These are phyloP conservation scores for Girardinichthys multiradiatus DNA, from an alignment of 2,113 vertebrate species.

Conservation along the genomic window DNA sequence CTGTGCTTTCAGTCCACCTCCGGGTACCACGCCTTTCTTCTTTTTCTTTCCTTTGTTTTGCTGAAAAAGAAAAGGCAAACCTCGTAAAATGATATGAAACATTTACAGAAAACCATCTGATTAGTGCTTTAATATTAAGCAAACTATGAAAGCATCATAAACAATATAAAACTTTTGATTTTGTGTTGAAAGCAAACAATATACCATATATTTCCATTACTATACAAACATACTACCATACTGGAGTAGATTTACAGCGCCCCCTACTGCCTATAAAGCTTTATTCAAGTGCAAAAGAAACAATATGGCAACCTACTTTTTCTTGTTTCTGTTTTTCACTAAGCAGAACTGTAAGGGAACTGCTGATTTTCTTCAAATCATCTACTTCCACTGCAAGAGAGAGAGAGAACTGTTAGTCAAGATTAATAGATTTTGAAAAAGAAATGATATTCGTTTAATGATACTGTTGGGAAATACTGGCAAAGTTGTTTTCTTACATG, in stretches of 20 bases:
- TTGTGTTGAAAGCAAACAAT: background rate
- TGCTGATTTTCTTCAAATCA: constrained; percentile 97
- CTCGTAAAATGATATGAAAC: background rate
- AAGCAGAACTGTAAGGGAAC: constrained; percentile 92
- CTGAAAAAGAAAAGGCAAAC: constrained; percentile 66
- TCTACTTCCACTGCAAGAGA: constrained; percentile 91
- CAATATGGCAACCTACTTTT: constrained; percentile 84
- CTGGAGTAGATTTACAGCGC: constrained; percentile 24
- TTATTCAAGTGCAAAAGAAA: background rate
- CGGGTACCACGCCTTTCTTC: constrained; percentile 89
- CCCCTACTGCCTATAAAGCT: constrained; percentile 38
- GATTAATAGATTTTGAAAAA: background rate
- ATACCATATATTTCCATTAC: background rate
- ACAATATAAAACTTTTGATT: background rate
- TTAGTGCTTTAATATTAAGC: background rate
- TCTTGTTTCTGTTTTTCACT: constrained; percentile 99
- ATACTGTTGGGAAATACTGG: background rate
- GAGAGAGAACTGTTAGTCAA: background rate
- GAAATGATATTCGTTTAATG: background rate
- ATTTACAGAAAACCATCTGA: background rate
- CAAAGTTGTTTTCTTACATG: constrained; percentile 84
- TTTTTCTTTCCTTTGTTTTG: constrained; percentile 99
- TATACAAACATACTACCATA: background rate
- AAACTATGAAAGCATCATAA: background rate
- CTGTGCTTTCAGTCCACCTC: constrained; percentile 94